Base-by-base conservation (phyloP, 2,888 invertebrate species). In the Eristalis arbustorum region DNA sequence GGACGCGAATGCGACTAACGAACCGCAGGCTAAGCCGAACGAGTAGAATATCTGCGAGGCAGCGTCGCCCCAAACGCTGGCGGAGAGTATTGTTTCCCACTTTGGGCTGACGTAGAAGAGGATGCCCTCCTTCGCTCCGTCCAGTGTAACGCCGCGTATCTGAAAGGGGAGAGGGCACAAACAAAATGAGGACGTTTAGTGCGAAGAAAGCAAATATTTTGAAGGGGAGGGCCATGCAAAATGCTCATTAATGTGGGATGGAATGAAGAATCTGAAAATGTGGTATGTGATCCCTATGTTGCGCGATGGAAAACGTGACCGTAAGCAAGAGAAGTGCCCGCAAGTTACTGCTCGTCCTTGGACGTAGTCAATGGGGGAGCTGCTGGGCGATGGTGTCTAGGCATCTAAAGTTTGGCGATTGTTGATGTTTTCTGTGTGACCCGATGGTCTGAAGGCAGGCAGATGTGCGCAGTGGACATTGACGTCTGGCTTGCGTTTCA, bases 1-100 rank as follows among this genome's bases (percentile, higher is more conserved):
- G 69, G 96, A 97, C 10, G 97, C 95, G 73, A 97, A 93, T 0
- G 96, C 96, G 63, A 97, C 95, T 71, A 96, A 94, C 0, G 96
- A 96, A 0, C 96, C 96, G 89, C 95, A 95, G 0, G 94, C 95
- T n/a, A 97, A 95, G 61, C 96, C 96, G 81, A 97, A 95, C 0
- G 97, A 97, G 92, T 96, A 97, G 92, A 97, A 96, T 89, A 96
- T 96, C 94, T 97, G 97, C 1, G 96, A 96, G 0, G 96, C 96
- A 0, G 97, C 97, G 88, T 96, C 96, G 3, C 95, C 96, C 97
- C 97, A 97, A 18, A 97, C 96, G 89, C 94, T 93, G 0, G 96
- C 95, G 14, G 95, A 93, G 3, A 93, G 89, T 28, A 98, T 92
- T 63, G 94, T 95, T 0, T 94, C 93, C 95, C 97, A 96, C 62